Evolutionary conservation across 2,797 vertebrate genomes (phyloP).

Genomic region (Coccyzus lansbergi): DNA sequence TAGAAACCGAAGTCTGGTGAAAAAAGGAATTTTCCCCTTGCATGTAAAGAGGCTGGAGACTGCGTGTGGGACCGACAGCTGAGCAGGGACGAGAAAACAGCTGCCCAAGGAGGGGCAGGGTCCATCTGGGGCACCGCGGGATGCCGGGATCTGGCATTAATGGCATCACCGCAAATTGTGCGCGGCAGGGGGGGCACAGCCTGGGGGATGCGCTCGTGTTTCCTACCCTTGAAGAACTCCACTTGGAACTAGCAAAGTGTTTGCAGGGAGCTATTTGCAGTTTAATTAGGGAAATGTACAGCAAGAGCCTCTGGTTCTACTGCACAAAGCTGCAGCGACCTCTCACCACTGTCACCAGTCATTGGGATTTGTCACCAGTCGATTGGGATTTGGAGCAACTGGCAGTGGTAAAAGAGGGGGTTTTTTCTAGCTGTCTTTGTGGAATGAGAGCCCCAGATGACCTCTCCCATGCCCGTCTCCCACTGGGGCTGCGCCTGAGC

Average conservation of each 20-base stretch:
- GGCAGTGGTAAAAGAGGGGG: background rate
- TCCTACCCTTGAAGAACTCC: background rate
- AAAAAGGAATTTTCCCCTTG: background rate
- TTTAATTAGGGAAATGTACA: background rate
- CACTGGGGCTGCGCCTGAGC: background rate
- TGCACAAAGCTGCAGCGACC: background rate
- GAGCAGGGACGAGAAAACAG: background rate
- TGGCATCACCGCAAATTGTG: background rate
- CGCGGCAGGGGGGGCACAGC: background rate
- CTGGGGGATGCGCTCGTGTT: background rate
- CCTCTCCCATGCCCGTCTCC: background rate
- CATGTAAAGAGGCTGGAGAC: background rate
- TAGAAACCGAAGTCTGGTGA: background rate
- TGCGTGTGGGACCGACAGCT: background rate
- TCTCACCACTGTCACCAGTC: background rate
- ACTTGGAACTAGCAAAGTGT: background rate
- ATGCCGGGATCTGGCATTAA: background rate
- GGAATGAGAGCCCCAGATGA: background rate
- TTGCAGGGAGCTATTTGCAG: fast-evolving
- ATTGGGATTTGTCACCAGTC: too few species aligned
- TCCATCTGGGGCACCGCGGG: background rate
- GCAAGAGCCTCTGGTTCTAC: background rate
- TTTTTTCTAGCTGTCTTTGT: background rate
- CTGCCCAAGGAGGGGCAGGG: background rate
- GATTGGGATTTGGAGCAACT: background rate